Evolutionary conservation across 2,888 invertebrate genomes (phyloP), one percentile per base, ranked within the genome.

Genomic region (Chrysolina haemoptera): DNA sequence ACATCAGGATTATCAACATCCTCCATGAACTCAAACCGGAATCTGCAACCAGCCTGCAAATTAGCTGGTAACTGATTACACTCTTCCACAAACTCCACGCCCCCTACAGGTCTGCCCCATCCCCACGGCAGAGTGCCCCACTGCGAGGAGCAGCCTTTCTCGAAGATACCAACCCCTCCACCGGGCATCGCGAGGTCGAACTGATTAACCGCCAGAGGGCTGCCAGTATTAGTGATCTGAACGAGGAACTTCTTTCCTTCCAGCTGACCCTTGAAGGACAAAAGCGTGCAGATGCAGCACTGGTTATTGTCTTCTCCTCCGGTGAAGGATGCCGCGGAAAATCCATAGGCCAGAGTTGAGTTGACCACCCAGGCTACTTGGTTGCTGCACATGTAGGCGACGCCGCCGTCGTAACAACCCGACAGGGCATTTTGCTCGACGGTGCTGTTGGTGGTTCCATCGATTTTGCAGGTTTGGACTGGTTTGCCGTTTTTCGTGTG

Each of bases 131-230:
- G 11, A 68, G 78, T 69, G 63, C 70, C 68, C 78, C 78, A 79
- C 68, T 79, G 78, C 1, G 75, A 65, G 12, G 65, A 48, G 53
- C 78, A 79, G 1, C 78, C 78, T 35, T 53, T 16, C 59, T 71
- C 77, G 18, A 74, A 79, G 35, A 77, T 68, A 16, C 78, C 78
- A n/a, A 79, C 78, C 4, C 78, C 78, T 18, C 76, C 79, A 10
- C 78, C 77, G 6, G 78, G 79, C 40, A 78, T 79, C 22, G 75
- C 75, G 20, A 79, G 64, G 41, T 79, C 79, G 46, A 79, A 79
- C 65, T 78, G 79, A 35, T 80, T 80, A 62, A 73, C 22, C 16
- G 41, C 62, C 62, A 80, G 68, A 41, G 73, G 71, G 22, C 72
- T 68, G 68, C 79, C 79, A n/a, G 77, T 79, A 35, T 79, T 79